A percentile compares a stretch with the other conserved stretches of the same genome.
Evolutionary conservation across 2,888 invertebrate genomes (phyloP).

Genomic region (Patella caerulea): DNA sequence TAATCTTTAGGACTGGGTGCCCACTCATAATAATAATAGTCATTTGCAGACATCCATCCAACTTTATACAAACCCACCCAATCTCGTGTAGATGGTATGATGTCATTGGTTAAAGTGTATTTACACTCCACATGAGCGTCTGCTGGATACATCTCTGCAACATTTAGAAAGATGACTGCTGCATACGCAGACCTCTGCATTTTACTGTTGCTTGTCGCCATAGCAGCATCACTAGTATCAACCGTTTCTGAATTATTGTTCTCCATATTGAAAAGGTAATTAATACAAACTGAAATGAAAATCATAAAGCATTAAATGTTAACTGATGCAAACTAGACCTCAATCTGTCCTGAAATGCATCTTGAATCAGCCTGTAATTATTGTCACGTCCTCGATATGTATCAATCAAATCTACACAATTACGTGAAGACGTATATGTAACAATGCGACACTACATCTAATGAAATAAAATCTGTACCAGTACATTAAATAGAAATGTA

Average conservation of each 20-base stretch:
- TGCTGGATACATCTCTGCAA: conserved; percentile 64
- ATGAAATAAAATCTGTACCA: no score
- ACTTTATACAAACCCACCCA: conserved; percentile 69
- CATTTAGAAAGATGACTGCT: conserved; percentile 64
- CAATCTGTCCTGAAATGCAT: no score
- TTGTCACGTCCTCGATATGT: no score
- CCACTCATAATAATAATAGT: conserved; percentile 66
- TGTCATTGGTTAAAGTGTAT: conserved; percentile 60
- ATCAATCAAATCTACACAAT: no score
- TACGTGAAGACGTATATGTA: no score
- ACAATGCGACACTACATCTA: no score
- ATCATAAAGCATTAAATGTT: not conserved
- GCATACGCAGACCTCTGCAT: conserved; percentile 54
- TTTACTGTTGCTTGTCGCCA: not conserved
- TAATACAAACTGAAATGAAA: not conserved
- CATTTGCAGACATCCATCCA: conserved; percentile 62
- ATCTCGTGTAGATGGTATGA: conserved; percentile 56
- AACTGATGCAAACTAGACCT: not conserved
- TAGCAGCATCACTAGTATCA: not conserved
- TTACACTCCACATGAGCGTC: conserved; percentile 62
- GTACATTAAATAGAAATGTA: no score
- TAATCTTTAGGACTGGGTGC: conserved; percentile 53
- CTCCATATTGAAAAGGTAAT: not conserved
- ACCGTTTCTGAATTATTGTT: not conserved
- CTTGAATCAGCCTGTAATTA: no score